Conservation (phyloP, 1,140 invertebrate genomes). For the Carposina sasakii region DNA sequence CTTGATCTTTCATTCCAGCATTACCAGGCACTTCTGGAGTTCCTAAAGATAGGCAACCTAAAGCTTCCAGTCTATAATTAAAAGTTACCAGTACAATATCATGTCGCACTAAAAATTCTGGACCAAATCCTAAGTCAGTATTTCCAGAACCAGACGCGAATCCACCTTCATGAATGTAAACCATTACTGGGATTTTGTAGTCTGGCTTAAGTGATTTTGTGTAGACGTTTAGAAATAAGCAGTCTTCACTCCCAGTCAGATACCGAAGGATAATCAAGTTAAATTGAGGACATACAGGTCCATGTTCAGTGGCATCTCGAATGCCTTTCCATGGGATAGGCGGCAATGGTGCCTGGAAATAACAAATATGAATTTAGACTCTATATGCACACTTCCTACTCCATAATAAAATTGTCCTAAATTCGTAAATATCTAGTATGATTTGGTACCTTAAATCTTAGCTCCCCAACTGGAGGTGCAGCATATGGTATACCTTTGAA, state of each 20-base stretch:
- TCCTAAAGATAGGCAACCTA: constrained; percentile 78
- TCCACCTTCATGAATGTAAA: constrained; percentile 79
- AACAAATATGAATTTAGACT: too few relatives aligned
- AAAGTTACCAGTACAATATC: constrained; percentile 79
- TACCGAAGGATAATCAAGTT: constrained; percentile 31
- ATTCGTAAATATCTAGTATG: too few relatives aligned
- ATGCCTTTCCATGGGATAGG: constrained; percentile 66
- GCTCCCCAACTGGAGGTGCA: constrained; percentile 59
- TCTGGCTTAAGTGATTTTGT: constrained; percentile 56
- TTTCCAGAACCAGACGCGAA: constrained; percentile 74
- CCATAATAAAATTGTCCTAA: too few relatives aligned
- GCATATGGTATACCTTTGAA: constrained; percentile 73
- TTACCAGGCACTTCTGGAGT: constrained; percentile 76
- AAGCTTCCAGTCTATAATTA: constrained; percentile 78
- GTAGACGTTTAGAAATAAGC: constrained; percentile 78
- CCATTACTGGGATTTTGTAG: constrained; percentile 73
- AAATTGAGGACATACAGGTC: constrained; percentile 57
- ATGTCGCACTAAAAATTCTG: constrained; percentile 77
- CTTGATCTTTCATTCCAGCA: constrained; percentile 79
- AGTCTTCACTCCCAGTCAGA: constrained; percentile 71
- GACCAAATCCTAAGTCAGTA: constrained; percentile 60
- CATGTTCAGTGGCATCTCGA: constrained; percentile 66
- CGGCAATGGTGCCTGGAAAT: constrained; percentile 63
- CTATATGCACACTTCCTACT: too few relatives aligned
- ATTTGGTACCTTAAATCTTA: constrained; percentile 48